A percentile compares a stretch with the other conserved stretches of the same genome.
Conservation (phyloP, 2,888 invertebrate species). For the Caenorhabditis uteleia region DNA sequence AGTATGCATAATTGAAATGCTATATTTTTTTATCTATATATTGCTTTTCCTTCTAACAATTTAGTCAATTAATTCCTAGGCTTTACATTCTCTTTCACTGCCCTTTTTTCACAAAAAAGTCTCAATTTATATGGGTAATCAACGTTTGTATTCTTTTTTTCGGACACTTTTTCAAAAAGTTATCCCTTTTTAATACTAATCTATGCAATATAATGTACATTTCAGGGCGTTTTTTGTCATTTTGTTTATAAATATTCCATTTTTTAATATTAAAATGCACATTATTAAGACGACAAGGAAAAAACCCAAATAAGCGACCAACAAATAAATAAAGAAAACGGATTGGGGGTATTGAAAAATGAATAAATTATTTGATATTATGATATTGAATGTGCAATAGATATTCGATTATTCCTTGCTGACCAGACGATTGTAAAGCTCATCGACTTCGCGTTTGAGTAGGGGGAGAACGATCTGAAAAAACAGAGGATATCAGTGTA, state of each 20-base stretch:
- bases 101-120: constrained; percentile 6
- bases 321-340: constrained; percentile 9
- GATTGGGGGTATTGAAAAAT: constrained; percentile 1
- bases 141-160: too few species aligned
- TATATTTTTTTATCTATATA: neutral
- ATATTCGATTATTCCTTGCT: constrained; percentile 43
- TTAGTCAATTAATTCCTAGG: neutral
- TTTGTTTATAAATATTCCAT: constrained; percentile 1
- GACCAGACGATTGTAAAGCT: constrained; percentile 49
- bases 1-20: constrained; percentile 36
- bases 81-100: neutral
- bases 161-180: neutral
- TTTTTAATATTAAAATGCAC: constrained; percentile 8
- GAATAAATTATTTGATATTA: too few species aligned
- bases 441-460: constrained; percentile 59
- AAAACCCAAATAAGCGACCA: neutral
- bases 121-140: constrained; percentile 12
- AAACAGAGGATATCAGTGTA: neutral
- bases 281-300: neutral
- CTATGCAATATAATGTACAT: neutral
- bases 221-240: neutral
- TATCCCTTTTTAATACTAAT: neutral
- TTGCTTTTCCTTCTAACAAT: neutral
- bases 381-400: too few species aligned
- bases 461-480: constrained; percentile 45